Base-by-base conservation (phyloP, 2,797 vertebrate genomes). In the Clarias laeviceps region DNA sequence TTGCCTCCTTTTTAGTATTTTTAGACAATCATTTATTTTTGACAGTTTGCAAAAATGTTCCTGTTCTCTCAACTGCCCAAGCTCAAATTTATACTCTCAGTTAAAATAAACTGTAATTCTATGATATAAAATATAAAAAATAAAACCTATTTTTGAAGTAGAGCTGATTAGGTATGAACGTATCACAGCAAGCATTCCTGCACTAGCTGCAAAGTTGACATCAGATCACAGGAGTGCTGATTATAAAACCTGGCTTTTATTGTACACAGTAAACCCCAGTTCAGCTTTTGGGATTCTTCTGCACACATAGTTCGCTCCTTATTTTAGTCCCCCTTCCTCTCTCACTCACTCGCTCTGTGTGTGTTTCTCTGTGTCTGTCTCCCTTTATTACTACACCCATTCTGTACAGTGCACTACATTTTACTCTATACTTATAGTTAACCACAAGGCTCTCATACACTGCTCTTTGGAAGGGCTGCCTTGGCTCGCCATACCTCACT, bases 341-440 rank as follows among this genome's bases (percentile, higher is more conserved):
- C 37, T 57, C 56, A 81, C 76, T 62, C 50, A 72, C 59, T 61
- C 54, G 9, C 64, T 66, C 37, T 45, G 27, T 59, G 20, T 79
- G 69, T 76, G 9, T 70, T 20, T 80, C 61, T 61, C 54, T 64
- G 59, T 79, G 68, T 83, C 40, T 50, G 32, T 59, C 68, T 83
- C 69, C 61, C 64, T 54, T 61, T 77, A 59, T 74, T 85, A 77
- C 81, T 88, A 85, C 87, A 87, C 84, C 86, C 88, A 84, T 89
- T 80, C 82, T 69, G 84, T 80, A 82, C 64, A 86, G 84, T 88
- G 62, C 77, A 76, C 34, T 85, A 65, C 83, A 85, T 27, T 84
- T 84, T 73, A 82, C 87, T 85, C 89, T 89, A 82, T 88, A 89
- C 87, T 89, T 88, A 87, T 78, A 72, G 59, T 82, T 80, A 87